Evolutionary conservation across 2,113 vertebrate species (phyloP).

Genomic region (Centropristis striata): DNA sequence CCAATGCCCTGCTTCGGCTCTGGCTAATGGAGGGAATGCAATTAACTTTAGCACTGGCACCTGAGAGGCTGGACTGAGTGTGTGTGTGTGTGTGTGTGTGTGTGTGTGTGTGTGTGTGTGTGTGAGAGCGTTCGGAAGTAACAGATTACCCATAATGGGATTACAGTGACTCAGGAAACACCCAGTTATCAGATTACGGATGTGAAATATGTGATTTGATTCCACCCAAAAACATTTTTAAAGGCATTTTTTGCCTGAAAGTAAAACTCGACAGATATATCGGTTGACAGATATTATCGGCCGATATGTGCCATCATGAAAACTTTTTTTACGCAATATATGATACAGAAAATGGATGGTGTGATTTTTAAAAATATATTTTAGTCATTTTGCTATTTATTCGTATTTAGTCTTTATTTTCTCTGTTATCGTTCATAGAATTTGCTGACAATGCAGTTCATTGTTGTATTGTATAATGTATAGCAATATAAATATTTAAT

Average conservation of each 20-base stretch:
- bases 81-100: conserved; percentile 3
- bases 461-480: too few species aligned
- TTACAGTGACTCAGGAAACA: conserved; percentile 78
- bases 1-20: conserved; percentile 69
- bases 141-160: conserved; percentile 79
- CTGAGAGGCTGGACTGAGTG: conserved; percentile 73
- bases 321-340: too few species aligned
- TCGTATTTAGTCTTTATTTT: too few species aligned
- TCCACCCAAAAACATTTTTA: not conserved
- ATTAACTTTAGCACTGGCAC: conserved; percentile 83
- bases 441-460: too few species aligned
- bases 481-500: too few species aligned
- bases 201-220: conserved; percentile 66
- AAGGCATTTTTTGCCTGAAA: conserved; percentile 5
- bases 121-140: conserved; percentile 69
- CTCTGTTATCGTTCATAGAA: too few species aligned
- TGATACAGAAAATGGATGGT: too few species aligned
- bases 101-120: not conserved
- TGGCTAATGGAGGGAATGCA: conserved; percentile 85
- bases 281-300: too few species aligned
- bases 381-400: too few species aligned
- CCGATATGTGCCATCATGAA: too few species aligned
- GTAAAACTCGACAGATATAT: too few species aligned
- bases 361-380: too few species aligned
- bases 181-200: conserved; percentile 72